Evolutionary conservation across 2,113 vertebrate species (phyloP), one percentile per base, ranked within the genome.

Genomic region (Nibea albiflora): DNA sequence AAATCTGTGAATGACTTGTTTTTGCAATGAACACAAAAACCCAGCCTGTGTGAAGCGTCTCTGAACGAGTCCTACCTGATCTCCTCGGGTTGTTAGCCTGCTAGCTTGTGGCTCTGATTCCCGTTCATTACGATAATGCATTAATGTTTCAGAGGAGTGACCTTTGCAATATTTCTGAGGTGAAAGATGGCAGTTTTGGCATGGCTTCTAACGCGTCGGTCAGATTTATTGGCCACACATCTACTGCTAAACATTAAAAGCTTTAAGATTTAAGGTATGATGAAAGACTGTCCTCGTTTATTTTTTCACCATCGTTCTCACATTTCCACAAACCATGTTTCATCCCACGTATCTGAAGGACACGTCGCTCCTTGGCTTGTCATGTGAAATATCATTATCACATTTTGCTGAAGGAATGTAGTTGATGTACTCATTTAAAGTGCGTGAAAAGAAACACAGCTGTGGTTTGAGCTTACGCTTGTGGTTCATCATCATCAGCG

Each of bases 261-360:
- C 56, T 24, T 77, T 57, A 74, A 39, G 71, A 82, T 84, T 78
- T 69, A 78, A 54, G 49, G 56, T 24, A 11, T 72, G 56, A 71
- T 44, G 54, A 62, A 80, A 81, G 31, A 61, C 4, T 11, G 2
- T 9, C 24, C 44, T 24, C 35, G 26, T 44, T 44, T 35, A 4
- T 42, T 46, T 22, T 14, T 19, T n/a, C 44, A 19, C 57, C 14
- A 5, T 12, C 17, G 24, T 39, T 53, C 2, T 75, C 46, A 5
- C 35, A 24, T 44, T 14, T 61, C 44, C 5, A 5, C 11, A 5
- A 39, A 8, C 26, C 17, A 19, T 28, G 15, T 63, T 64, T 28
- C 73, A 53, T 83, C 56, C 14, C 31, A 17, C 17, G 2, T 31
- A 28, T 50, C 56, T 53, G 17, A 72, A 63, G 20, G 4, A 50